Conservation (phyloP, 2,888 invertebrate genomes). For the Petrolisthes cinctipes region DNA sequence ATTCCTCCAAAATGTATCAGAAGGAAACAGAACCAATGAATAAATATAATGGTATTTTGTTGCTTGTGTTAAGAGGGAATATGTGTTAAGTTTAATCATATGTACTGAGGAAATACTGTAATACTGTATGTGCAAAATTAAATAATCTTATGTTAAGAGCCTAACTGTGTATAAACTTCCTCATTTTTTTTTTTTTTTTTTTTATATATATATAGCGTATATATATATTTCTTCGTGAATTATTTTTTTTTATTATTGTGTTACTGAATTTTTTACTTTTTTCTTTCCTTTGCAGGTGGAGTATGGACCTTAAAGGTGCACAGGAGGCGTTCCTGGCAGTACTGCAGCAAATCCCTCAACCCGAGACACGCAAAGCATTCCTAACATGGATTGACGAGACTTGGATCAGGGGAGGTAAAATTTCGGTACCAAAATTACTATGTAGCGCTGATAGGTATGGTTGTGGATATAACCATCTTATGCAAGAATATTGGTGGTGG, state of each 20-base stretch:
- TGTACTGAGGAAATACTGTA: too few relatives aligned
- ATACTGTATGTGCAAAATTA: too few relatives aligned
- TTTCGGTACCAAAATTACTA: neutral
- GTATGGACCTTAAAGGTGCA: constrained; percentile 65
- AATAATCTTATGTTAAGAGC: too few relatives aligned
- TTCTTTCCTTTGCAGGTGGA: constrained; percentile 53
- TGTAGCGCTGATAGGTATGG: neutral
- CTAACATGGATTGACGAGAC: constrained; percentile 66
- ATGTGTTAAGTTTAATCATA: too few relatives aligned
- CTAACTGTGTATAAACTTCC: too few relatives aligned
- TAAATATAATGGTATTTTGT: too few relatives aligned
- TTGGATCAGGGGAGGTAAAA: constrained; percentile 65
- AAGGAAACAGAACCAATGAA: too few relatives aligned
- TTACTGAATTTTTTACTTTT: neutral
- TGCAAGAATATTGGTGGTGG: too few relatives aligned
- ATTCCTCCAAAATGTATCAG: too few relatives aligned
- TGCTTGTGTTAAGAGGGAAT: too few relatives aligned
- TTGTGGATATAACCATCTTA: too few relatives aligned
- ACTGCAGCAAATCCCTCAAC: constrained; percentile 63
- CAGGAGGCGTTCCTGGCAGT: constrained; percentile 66
- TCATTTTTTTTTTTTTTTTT: neutral
- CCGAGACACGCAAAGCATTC: constrained; percentile 65
- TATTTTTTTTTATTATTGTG: neutral
- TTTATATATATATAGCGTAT: neutral
- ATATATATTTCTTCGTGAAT: too few relatives aligned